A percentile compares a stretch with the other conserved stretches of the same genome.
Conservation (phyloP, 2,113 vertebrate genomes). For the Anoplopoma fimbria region DNA sequence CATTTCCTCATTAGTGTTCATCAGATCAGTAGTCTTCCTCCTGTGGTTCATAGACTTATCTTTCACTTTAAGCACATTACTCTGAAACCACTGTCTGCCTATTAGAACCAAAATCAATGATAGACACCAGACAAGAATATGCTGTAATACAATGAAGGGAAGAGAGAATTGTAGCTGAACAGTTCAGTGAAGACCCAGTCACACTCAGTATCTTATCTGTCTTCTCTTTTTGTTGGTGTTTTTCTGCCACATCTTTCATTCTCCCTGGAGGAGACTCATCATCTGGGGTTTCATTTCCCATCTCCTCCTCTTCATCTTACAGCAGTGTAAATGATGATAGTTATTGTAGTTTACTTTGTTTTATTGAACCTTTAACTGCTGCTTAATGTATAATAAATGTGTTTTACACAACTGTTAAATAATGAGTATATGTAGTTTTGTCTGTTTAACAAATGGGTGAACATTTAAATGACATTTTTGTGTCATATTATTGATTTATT, state of each 20-base stretch:
- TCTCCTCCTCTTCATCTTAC: neutral
- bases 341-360: neutral
- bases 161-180: neutral
- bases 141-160: constrained; percentile 30
- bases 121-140: constrained; percentile 43
- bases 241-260: neutral
- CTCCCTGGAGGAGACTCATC: neutral
- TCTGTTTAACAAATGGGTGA: too few species aligned
- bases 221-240: neutral
- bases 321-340: neutral
- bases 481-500: too few species aligned
- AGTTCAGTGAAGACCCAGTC: neutral
- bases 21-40: constrained; percentile 8
- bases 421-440: too few species aligned
- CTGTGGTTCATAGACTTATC: constrained; percentile 1
- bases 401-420: too few species aligned
- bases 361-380: neutral
- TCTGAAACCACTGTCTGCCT: constrained; percentile 38
- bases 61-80: constrained; percentile 1
- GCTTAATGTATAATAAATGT: neutral
- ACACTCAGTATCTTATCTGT: neutral
- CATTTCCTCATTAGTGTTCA: constrained; percentile 9
- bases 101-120: constrained; percentile 53
- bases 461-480: too few species aligned
- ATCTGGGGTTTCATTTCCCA: neutral